Conservation (phyloP, 2,888 invertebrate species). For the Pharmacophagus antenor region DNA sequence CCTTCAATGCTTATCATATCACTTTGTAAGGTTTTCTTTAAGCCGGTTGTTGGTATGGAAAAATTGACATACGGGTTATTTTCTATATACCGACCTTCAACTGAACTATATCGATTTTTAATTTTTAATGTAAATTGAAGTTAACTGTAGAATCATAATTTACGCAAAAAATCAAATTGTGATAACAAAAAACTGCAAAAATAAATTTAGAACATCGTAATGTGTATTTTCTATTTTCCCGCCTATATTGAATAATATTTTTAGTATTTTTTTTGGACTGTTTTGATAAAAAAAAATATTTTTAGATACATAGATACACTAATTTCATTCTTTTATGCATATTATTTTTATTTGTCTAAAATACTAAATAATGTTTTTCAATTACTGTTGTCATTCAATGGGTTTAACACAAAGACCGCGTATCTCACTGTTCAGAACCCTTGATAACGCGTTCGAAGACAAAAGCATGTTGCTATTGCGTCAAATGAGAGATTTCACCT, state of each 20-base stretch:
- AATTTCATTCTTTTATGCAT: too few species aligned
- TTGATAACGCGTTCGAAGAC: neutral
- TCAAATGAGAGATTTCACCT: constrained; percentile 28
- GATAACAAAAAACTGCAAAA: too few species aligned
- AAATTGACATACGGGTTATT: neutral
- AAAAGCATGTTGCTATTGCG: neutral
- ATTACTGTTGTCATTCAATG: neutral
- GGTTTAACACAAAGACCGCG: neutral
- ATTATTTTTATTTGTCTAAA: too few species aligned
- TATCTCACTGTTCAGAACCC: neutral
- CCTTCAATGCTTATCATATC: neutral
- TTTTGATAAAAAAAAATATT: too few species aligned
- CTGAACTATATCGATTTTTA: neutral
- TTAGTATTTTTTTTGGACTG: too few species aligned
- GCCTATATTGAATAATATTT: too few species aligned
- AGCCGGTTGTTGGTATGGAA: too few species aligned
- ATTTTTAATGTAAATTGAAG: neutral
- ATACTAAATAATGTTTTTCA: too few species aligned
- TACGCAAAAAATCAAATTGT: too few species aligned
- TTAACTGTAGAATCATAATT: neutral
- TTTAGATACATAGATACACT: too few species aligned
- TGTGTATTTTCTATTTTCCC: too few species aligned
- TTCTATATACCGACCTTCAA: neutral
- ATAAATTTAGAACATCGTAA: too few species aligned
- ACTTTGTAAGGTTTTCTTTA: neutral